Base-by-base conservation (phyloP, 2,113 vertebrate species). In the Boulengerochromis microlepis region DNA sequence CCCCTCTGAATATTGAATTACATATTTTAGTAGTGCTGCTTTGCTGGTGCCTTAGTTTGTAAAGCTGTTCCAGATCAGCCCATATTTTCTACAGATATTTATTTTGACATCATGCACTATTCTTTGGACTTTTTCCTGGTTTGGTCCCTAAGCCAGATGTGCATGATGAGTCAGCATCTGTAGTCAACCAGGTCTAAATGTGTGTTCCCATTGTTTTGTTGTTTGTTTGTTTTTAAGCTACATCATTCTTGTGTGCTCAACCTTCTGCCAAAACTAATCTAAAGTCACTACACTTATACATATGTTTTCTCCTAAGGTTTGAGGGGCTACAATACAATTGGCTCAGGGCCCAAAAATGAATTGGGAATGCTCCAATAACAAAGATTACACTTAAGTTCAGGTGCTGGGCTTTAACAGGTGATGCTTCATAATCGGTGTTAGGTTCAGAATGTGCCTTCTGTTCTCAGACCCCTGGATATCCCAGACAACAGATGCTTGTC, bases 11-110 rank as follows among this genome's bases (percentile, higher is more conserved):
- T 78, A 52, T 52, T 52, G 45, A 78, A 3, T 33, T 52, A 12
- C 26, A n/a, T 50, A 22, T 42, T 61, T 64, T 71, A 38, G 11
- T 87, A 83, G 71, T 81, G 29, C 81, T 82, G 84, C 56, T 16
- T 85, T 88, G 80, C 84, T 74, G 88, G 91, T 95, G 95, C 93
- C 94, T 96, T 94, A 89, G 80, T 91, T 81, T 87, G 26, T 86
- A 59, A 90, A 91, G 22, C 29, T 86, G 78, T 84, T 86, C 64
- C 35, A 35, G 78, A 87, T 91, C 45, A 42, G 90, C 76, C 80
- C 84, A 16, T 10, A 15, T 80, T 87, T 90, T 86, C 52, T 90
- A 86, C 8, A 71, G n/a, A 83, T 47, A 42, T 84, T 74, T 82
- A 57, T 82, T 89, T 89, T 81, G 80, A 69, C 69, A 71, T 64